Evolutionary conservation across 1,140 invertebrate genomes (phyloP).

Genomic region (Parapsyche elsis): DNA sequence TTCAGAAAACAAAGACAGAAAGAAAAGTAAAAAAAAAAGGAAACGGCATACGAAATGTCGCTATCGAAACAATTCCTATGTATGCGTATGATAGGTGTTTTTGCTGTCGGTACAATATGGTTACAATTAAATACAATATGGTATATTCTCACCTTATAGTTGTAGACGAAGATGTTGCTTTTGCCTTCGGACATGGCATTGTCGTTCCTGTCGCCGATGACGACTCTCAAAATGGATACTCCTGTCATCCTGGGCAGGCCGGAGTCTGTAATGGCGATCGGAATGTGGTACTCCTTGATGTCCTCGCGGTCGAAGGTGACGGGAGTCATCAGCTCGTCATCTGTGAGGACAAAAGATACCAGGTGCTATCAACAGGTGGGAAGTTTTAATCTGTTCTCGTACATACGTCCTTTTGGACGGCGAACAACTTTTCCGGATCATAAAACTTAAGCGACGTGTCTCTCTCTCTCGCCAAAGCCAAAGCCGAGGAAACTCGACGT

Average conservation of each 20-base stretch:
- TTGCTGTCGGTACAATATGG: too few species aligned
- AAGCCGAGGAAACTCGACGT: neutral
- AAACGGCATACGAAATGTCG: too few species aligned
- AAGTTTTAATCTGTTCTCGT: neutral
- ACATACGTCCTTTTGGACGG: too few species aligned
- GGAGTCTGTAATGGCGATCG: constrained; percentile 87
- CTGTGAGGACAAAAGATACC: constrained; percentile 55
- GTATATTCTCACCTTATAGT: constrained; percentile 75
- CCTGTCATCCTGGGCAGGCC: constrained; percentile 78
- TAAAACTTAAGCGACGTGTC: neutral
- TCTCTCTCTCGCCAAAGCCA: neutral
- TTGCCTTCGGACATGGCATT: constrained; percentile 84
- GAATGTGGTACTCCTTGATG: constrained; percentile 86
- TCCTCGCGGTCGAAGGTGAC: constrained; percentile 89
- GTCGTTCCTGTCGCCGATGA: constrained; percentile 93
- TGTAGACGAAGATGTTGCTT: constrained; percentile 92
- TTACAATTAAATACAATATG: too few species aligned
- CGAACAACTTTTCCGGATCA: neutral
- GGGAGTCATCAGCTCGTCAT: constrained; percentile 69
- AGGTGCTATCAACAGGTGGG: neutral
- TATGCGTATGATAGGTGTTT: too few species aligned
- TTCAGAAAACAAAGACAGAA: too few species aligned
- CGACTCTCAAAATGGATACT: constrained; percentile 82
- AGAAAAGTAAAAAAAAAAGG: too few species aligned
- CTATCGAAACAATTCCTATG: too few species aligned